Conservation (phyloP, 2,888 invertebrate genomes). For the Alsophila aescularia region DNA sequence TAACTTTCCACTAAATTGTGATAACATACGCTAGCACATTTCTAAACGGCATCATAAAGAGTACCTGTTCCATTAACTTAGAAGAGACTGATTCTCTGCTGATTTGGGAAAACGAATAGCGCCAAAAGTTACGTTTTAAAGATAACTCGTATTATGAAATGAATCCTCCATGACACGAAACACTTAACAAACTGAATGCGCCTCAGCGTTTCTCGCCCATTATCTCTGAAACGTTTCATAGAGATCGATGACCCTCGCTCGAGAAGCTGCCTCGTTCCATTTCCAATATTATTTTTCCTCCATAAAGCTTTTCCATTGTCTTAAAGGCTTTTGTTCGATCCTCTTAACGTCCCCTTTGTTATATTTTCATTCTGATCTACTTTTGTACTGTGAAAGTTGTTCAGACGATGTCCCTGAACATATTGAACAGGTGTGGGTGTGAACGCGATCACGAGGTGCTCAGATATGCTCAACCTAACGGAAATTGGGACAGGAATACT, state of each 20-base stretch:
- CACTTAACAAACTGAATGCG: too few species aligned
- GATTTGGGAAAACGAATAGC: too few species aligned
- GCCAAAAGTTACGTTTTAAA: too few species aligned
- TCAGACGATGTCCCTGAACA: background rate
- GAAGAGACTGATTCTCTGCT: too few species aligned
- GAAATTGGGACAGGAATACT: constrained; percentile 24
- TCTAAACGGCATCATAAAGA: too few species aligned
- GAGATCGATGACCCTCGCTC: constrained; percentile 37
- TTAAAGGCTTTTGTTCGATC: constrained; percentile 36
- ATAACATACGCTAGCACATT: background rate
- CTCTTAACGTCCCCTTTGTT: constrained; percentile 32
- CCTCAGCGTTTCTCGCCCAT: constrained; percentile 21
- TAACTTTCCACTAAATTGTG: constrained; percentile 8
- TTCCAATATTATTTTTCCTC: constrained; percentile 41
- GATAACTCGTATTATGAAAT: too few species aligned
- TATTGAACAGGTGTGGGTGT: background rate
- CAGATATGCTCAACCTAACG: constrained; percentile 21
- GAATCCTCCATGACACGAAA: too few species aligned
- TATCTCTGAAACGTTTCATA: constrained; percentile 29
- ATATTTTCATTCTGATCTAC: constrained; percentile 19
- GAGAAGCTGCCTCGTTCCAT: constrained; percentile 31
- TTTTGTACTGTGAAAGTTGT: background rate
- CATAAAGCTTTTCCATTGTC: constrained; percentile 29
- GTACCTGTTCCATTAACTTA: too few species aligned
- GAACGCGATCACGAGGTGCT: constrained; percentile 14